Conservation (phyloP, 2,888 invertebrate genomes). For the Hemistola chrysoprasaria region DNA sequence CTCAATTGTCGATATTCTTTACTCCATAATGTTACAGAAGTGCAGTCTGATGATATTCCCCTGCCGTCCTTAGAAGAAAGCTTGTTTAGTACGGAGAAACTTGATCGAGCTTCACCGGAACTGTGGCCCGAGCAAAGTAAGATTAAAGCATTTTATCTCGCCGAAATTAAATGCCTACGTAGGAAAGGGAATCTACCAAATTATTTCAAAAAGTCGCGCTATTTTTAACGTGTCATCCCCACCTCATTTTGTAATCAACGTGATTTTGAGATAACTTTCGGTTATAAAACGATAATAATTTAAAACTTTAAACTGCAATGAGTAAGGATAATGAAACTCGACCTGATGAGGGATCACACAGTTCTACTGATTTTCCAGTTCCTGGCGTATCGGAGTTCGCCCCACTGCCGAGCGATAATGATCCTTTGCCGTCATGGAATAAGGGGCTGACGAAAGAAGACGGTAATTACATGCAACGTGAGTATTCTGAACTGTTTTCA, state of each 20-base stretch:
- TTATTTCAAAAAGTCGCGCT: conserved; percentile 71
- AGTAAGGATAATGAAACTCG: conserved; percentile 48
- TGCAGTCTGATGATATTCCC: conserved; percentile 74
- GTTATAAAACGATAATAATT: conserved; percentile 66
- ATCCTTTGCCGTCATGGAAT: conserved; percentile 85
- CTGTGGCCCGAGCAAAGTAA: conserved; percentile 98
- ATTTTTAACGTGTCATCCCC: conserved; percentile 69
- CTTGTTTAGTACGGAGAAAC: conserved; percentile 93
- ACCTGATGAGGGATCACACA: conserved; percentile 50
- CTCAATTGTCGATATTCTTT: conserved; percentile 16
- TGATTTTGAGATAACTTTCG: conserved; percentile 49
- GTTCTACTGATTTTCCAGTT: conserved; percentile 83
- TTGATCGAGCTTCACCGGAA: conserved; percentile 97
- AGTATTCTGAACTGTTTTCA: conserved; percentile 55
- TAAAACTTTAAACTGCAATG: conserved; percentile 61
- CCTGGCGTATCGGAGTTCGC: conserved; percentile 95
- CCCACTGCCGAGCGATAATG: conserved; percentile 81
- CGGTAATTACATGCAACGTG: conserved; percentile 89
- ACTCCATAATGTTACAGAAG: conserved; percentile 65
- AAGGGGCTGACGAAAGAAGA: conserved; percentile 88
- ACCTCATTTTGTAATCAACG: conserved; percentile 38
- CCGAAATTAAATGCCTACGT: neutral
- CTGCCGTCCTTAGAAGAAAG: conserved; percentile 85
- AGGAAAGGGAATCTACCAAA: too few relatives aligned
- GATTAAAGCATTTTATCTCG: conserved; percentile 35